Evolutionary conservation across 2,888 invertebrate genomes (phyloP), one percentile per base, ranked within the genome.

Genomic region (Oscheius myriophilus): DNA sequence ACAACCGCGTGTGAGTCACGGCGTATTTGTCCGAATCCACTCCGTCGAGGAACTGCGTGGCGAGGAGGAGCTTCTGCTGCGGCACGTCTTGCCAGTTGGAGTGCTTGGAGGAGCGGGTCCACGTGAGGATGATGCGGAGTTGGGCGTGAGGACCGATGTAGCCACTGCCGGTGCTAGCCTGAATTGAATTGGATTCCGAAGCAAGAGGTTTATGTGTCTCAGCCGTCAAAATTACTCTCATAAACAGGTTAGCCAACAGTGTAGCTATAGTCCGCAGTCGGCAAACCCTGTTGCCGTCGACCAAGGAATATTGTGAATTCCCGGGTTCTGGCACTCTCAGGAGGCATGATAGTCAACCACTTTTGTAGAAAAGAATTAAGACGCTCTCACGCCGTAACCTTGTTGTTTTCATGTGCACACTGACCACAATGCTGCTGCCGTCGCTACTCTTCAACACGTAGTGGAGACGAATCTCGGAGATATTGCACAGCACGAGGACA

Each of bases 401-500:
- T 23, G 21, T 59, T 4, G 6, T 59, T n/a, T n/a, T n/a, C n/a
- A n/a, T n/a, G n/a, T n/a, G n/a, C n/a, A n/a, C n/a, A 33, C 33
- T 33, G 9, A 33, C 33, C 33, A 33, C 69, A n/a, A 81, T 73
- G 54, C 75, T 75, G n/a, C 74, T 76, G 14, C 71, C 64, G 23
- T 69, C 49, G 55, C 76, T 79, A 57, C 76, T 69, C 45, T 78
- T 76, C 25, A 82, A 59, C 64, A 73, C 73, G 61, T 76, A 82
- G 61, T 71, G 76, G 16, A 83, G 75, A 41, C 78, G 72, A 7
- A 82, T 72, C 49, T 82, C 83, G 25, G 81, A 81, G 42, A 82
- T 82, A 55, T 83, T 83, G 64, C 81, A 83, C 11, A 83, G 74
- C 1, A 83, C 68, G 9, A 83, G 71, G 52, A 76, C 75, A 26